Base-by-base conservation (phyloP, 1,140 invertebrate species). In the Macrobrachium nipponense region DNA sequence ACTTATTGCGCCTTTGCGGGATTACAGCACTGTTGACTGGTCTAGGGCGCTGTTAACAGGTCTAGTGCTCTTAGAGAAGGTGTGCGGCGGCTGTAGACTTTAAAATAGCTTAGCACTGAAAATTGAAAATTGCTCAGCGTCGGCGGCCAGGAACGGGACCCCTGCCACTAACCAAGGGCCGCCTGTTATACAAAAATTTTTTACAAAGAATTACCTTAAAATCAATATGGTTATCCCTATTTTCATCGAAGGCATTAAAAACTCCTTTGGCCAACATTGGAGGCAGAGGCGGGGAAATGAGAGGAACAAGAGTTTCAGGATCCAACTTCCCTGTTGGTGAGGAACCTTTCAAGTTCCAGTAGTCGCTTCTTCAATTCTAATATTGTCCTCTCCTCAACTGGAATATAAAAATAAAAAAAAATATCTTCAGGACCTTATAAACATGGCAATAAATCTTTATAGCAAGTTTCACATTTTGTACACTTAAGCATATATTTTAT, bases 171-270 rank as follows among this genome's bases (percentile, higher is more conserved):
- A n/a, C n/a, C n/a, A n/a, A n/a, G n/a, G n/a, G n/a, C n/a, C n/a
- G n/a, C n/a, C n/a, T n/a, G n/a, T n/a, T n/a, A n/a, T n/a, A n/a
- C n/a, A 36, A 36, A 36, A n/a, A 66, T 66, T n/a, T n/a, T n/a
- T 27, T 7, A 51, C 51, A 61, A 61, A 17, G 14, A n/a, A 58
- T 60, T 80, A 88, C 87, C 87, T 88, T 87, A 89, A 98, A 97
- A 91, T 97, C 96, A 77, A 98, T 95, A 90, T 97, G 96, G 58
- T 95, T 95, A 91, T 97, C 96, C 20, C 95, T 91, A 91, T 98
- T 98, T 90, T 97, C 96, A 92, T 98, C 97, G 90, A 98, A 95
- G 17, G 96, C 96, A 89, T 94, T 93, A 90, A 97, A 96, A 44
- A 96, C 93, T 36, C 96, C 95, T 90, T 93, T 91, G 90, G 93